Base-by-base conservation (phyloP, 1,140 invertebrate genomes). In the Drosophila grimshawi region DNA sequence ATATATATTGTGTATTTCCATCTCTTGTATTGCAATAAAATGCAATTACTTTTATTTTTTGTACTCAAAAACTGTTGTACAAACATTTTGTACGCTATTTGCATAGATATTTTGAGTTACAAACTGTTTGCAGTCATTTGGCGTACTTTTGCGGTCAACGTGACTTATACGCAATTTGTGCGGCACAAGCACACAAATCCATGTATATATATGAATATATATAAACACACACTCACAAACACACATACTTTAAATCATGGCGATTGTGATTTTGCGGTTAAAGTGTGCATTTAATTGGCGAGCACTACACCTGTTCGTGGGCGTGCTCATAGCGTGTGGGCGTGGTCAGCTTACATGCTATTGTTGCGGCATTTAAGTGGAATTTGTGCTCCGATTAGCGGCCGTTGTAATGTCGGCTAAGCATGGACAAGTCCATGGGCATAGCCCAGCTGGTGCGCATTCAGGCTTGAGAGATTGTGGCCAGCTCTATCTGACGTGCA, bases 51-150 rank as follows among this genome's bases (percentile, higher is more conserved):
- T 81, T 83, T 75, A 69, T 83, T 83, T 64, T 65, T 27, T 43
- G 39, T n/a, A 4, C 0, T n/a, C 3, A 51, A 70, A 81, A 76
- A 76, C 66, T 83, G 81, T 70, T 83, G 81, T 78, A 57, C 65
- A 85, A 85, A 85, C 81, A 86, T 77, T 86, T 85, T 80, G 64
- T 83, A 76, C 78, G 66, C 61, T 74, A 85, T 85, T 85, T 85
- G 67, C 73, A 76, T 76, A 71, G 59, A 64, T 77, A 78, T 85
- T 83, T 85, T 74, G 78, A 73, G 66, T 74, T 77, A 67, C 49
- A 60, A 63, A 67, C 53, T 65, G 68, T 65, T 60, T 55, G 61
- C 70, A 29, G 52, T 55, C 49, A 46, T 53, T 64, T 64, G 8
- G 52, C 11, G 43, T 57, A 57, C 55, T 73, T 73, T 57, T 64